These are phyloP conservation scores for Cydia splendana DNA, from an alignment of 1,140 invertebrate genomes.

Conservation along the genomic window DNA sequence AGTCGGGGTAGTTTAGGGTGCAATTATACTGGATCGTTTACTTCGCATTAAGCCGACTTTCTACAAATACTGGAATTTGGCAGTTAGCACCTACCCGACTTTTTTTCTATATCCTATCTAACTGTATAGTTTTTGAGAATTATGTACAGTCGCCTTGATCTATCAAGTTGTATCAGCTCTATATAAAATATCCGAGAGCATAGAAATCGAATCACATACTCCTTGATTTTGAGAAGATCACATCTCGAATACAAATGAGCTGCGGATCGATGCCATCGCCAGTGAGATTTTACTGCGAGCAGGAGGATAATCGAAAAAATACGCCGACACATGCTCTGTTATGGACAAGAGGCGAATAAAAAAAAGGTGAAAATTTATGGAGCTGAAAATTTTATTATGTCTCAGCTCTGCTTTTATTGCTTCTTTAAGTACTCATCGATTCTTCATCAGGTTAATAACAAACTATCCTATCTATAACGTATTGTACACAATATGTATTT, in stretches of 20 bases:
- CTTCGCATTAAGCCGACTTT: no score
- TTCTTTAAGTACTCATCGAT: not conserved
- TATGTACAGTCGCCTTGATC: no score
- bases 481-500: no score
- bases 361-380: not conserved
- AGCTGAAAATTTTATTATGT: conserved; percentile 4
- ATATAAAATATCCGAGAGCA: conserved; percentile 50
- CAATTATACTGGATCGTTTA: no score
- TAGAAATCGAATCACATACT: conserved; percentile 78
- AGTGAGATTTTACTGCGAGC: conserved; percentile 34
- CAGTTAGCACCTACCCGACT: no score
- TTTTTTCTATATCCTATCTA: no score
- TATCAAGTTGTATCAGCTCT: conserved; percentile 45
- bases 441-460: not conserved
- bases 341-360: conserved; percentile 18
- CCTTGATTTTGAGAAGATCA: conserved; percentile 74
- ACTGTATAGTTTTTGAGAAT: no score
- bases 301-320: conserved; percentile 34
- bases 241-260: conserved; percentile 65
- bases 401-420: not conserved
- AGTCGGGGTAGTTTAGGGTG: no score
- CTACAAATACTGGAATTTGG: no score
- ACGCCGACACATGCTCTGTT: conserved; percentile 19
- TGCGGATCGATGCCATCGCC: conserved; percentile 45
- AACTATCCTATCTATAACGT: no score